A percentile compares a stretch with the other conserved stretches of the same genome.
Conservation (phyloP, 2,888 invertebrate species). For the Tetheella fluctuosa region DNA sequence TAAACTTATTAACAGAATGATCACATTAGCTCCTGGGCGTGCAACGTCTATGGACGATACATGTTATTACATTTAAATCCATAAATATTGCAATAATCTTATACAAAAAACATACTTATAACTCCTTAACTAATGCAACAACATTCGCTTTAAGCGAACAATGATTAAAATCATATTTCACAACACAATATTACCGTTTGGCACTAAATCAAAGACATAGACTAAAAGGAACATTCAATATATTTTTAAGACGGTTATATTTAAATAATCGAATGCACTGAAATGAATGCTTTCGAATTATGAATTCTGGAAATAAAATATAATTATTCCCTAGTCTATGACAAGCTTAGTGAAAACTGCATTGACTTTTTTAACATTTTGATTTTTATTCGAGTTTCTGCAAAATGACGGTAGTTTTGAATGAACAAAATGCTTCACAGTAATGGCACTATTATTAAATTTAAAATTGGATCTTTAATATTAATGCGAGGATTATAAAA, state of each 20-base stretch:
- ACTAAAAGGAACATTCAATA: conserved; percentile 34
- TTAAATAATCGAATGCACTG: not conserved
- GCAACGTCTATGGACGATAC: conserved; percentile 58
- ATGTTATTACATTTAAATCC: conserved; percentile 52
- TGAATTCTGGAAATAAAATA: conserved; percentile 11
- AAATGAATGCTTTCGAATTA: not conserved
- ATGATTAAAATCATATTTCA: conserved; percentile 41
- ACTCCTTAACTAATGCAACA: conserved; percentile 58
- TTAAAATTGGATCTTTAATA: conserved; percentile 22
- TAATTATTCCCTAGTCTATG: conserved; percentile 42
- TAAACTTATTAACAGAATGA: conserved; percentile 57
- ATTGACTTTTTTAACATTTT: conserved; percentile 9
- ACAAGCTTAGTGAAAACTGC: conserved; percentile 34
- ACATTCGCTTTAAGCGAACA: conserved; percentile 65
- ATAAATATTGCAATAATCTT: conserved; percentile 64
- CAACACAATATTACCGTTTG: conserved; percentile 66
- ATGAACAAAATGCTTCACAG: conserved; percentile 32
- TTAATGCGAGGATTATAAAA: conserved; percentile 28
- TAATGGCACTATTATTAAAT: conserved; percentile 41
- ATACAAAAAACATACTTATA: conserved; percentile 43
- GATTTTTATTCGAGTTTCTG: conserved; percentile 42
- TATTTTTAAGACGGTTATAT: not conserved
- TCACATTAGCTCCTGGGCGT: conserved; percentile 71
- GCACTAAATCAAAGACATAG: conserved; percentile 58
- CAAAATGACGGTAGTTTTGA: conserved; percentile 27